Percentiles rank a stretch among this genome's conserved stretches.
Evolutionary conservation across 2,888 invertebrate species (phyloP).

Genomic region (Malthinus flaveolus): DNA sequence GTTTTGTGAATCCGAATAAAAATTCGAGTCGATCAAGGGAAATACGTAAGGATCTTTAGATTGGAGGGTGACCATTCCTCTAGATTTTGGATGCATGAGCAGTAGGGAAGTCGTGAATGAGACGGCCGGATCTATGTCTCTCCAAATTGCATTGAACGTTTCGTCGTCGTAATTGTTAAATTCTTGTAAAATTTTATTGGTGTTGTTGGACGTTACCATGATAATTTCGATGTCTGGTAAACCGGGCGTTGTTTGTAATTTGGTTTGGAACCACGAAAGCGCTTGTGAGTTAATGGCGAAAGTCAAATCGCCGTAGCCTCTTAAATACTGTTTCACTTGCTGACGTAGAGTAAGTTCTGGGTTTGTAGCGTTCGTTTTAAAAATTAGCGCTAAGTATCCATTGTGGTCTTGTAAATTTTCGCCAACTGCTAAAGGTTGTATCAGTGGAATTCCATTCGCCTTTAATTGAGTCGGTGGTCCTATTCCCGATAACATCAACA

Average conservation of each 20-base stretch:
- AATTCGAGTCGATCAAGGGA: constrained; percentile 40
- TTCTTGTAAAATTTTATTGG: background rate
- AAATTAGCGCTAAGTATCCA: constrained; percentile 69
- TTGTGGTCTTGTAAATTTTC: constrained; percentile 78
- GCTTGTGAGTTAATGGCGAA: constrained; percentile 36
- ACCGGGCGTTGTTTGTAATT: constrained; percentile 8
- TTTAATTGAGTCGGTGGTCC: constrained; percentile 67
- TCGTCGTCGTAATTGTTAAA: constrained; percentile 11
- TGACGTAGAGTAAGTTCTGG: constrained; percentile 3
- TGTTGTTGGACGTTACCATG: constrained; percentile 16
- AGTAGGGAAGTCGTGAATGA: constrained; percentile 30
- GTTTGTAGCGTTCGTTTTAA: constrained; percentile 45
- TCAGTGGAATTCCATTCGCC: constrained; percentile 60
- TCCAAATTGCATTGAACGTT: constrained; percentile 12
- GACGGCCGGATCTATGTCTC: constrained; percentile 21
- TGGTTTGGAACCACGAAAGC: constrained; percentile 25
- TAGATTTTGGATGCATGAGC: constrained; percentile 40
- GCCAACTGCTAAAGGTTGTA: constrained; percentile 72
- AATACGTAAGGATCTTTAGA: constrained; percentile 41
- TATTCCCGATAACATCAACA: constrained; percentile 81
- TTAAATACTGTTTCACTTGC: constrained; percentile 31
- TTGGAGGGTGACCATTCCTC: constrained; percentile 38
- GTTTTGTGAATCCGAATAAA: constrained; percentile 53
- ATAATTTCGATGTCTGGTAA: constrained; percentile 30
- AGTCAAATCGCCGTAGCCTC: constrained; percentile 33